phyloP scores from a whole-genome alignment of 2,797 vertebrate species.

The Allobates femoralis region DNA sequence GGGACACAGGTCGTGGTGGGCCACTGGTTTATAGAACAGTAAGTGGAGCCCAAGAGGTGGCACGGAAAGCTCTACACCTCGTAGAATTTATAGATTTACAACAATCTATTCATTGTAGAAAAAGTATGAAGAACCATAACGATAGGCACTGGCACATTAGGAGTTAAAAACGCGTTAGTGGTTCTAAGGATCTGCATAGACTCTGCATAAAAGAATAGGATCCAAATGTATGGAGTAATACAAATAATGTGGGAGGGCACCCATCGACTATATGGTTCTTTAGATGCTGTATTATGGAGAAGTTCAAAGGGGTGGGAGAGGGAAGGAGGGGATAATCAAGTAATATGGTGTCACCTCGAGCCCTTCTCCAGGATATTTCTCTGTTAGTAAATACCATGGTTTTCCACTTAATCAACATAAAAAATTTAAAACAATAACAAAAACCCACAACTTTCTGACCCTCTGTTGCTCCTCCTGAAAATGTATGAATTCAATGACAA shows the following conservation, averaged over 20 bases:
- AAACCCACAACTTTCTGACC: no score
- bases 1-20: background rate
- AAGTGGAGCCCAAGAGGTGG: background rate
- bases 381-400: no score
- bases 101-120: background rate
- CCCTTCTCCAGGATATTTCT: no score
- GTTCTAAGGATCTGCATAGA: slow-evolving; percentile 6
- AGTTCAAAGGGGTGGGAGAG: no score
- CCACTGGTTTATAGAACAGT: background rate
- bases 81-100: no score
- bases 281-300: no score
- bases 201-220: background rate
- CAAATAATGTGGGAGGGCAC: no score
- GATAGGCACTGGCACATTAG: background rate
- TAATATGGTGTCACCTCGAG: background rate
- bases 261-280: no score
- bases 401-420: no score
- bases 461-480: background rate
- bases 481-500: background rate
- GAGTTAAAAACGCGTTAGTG: background rate
- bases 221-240: no score
- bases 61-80: background rate
- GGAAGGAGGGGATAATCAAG: no score
- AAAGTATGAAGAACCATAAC: background rate
- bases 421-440: no score